Evolutionary conservation across 1,140 invertebrate genomes (phyloP), one percentile per base, ranked within the genome.

Genomic region (Drosophila teissieri): DNA sequence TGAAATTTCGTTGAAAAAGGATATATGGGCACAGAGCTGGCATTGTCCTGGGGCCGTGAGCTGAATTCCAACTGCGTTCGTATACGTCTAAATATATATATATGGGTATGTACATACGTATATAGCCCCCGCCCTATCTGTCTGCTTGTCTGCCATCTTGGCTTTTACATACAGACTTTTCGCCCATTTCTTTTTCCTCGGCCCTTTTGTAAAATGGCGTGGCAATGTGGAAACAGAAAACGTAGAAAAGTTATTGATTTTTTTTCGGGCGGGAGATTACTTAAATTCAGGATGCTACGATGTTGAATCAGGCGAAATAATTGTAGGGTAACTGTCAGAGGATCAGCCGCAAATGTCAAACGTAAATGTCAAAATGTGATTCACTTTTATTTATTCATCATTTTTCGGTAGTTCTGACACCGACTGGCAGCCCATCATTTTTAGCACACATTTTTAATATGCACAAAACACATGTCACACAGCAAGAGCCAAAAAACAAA

Each of bases 1-100:
- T 89, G 73, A 89, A 89, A 84, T 80, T 89, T 86, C 58, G 84
- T 75, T 89, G 84, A 88, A 88, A 88, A 88, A 88, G 84, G 84
- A 88, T 84, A 88, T 88, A 88, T 89, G 80, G 73, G 84, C 85
- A 67, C 80, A 83, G 75, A 76, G 84, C 76, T 84, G 82, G 79
- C 83, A 74, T 83, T 88, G 80, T 84, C 56, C 80, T 79, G 60
- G 49, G 53, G 45, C 57, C 84, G 84, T 88, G 84, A 60, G 52
- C 69, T 48, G 84, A 82, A 84, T 89, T 64, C 53, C 68, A 89
- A 88, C 73, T 75, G 51, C 39, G 61, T 12, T 11, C 12, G 48
- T 31, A 31, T 31, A 31, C 31, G 10, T 31, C 31, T 31, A 7
- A 31, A 31, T 14, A 17, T 42, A 22, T 44, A 34, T 42, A 36